Evolutionary conservation across 2,888 invertebrate species (phyloP), one percentile per base, ranked within the genome.

Genomic region (Pteria penguin): DNA sequence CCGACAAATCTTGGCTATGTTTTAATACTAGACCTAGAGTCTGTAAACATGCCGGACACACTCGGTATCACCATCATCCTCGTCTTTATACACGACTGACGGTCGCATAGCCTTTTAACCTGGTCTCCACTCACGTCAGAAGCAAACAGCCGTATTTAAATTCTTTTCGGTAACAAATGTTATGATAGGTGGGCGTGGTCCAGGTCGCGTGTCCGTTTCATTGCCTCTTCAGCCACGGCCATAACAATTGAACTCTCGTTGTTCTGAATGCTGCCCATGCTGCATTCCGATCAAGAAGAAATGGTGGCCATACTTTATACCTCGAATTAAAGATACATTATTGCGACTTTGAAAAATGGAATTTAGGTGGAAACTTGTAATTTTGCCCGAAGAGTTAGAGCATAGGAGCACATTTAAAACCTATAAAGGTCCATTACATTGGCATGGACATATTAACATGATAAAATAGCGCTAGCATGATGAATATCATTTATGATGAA

Each of bases 31-130:
- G 32, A 52, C 52, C 57, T 52, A 29, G 55, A 32, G 22, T n/a
- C 3, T 8, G 29, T 32, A n/a, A 57, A 31, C 32, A 52, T 57
- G 26, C 57, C 57, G 57, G 68, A 57, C 68, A 68, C 68, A 33
- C 57, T 55, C 14, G 31, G 32, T 31, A 55, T 26, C 55, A 31
- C 57, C 31, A 31, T 68, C 57, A 57, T 26, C 55, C 26, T 68
- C 68, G 33, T 68, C 68, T 32, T 3, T 4, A 33, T 26, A 32
- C 54, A 31, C 24, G 18, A 32, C 24, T 55, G 55, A 31, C 31
- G 31, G 24, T 68, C 22, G 52, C 57, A 57, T 68, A 57, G 27
- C 68, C 68, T 68, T 68, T 68, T 55, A 68, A 68, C 68, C 68
- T 24, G 55, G 18, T 55, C 24, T 55, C 57, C 31, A 68, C 29